Conservation (phyloP, 2,113 vertebrate species). For the Cyprinodon variegatus region DNA sequence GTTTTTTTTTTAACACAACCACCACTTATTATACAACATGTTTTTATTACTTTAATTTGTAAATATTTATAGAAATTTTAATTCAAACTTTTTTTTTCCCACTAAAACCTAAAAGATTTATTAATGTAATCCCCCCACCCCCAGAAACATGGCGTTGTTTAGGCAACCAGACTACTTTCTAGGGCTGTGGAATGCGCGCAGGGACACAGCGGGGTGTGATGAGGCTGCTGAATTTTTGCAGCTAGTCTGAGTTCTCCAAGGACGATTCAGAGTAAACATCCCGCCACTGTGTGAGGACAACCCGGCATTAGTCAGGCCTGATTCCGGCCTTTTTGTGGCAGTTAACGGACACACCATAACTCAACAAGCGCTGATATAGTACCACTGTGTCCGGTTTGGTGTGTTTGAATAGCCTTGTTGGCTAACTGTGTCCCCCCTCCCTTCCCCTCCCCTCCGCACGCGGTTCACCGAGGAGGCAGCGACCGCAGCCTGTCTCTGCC, state of each 20-base stretch:
- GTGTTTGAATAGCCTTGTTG: slow-evolving; percentile 35
- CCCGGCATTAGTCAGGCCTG: slow-evolving; percentile 40
- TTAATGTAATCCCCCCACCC: background rate
- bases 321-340: slow-evolving; percentile 60
- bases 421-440: slow-evolving; percentile 50
- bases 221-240: slow-evolving; percentile 65
- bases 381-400: slow-evolving; percentile 13
- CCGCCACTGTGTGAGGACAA: slow-evolving; percentile 47
- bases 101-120: background rate
- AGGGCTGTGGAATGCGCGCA: slow-evolving; percentile 85
- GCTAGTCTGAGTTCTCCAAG: slow-evolving; percentile 77
- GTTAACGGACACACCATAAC: slow-evolving; percentile 58
- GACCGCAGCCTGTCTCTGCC: slow-evolving; percentile 36
- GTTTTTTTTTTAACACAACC: background rate
- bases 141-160: slow-evolving; percentile 11
- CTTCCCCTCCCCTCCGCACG: slow-evolving; percentile 47
- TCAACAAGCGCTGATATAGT: slow-evolving; percentile 35
- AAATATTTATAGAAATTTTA: too few relatives aligned
- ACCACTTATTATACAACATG: background rate
- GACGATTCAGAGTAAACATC: slow-evolving; percentile 79
- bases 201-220: slow-evolving; percentile 57
- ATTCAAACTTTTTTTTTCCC: background rate
- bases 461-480: slow-evolving; percentile 63
- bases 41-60: background rate
- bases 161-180: slow-evolving; percentile 73